Evolutionary conservation across 2,113 vertebrate genomes (phyloP), one percentile per base, ranked within the genome.

Genomic region (Lycocorax pyrrhopterus): DNA sequence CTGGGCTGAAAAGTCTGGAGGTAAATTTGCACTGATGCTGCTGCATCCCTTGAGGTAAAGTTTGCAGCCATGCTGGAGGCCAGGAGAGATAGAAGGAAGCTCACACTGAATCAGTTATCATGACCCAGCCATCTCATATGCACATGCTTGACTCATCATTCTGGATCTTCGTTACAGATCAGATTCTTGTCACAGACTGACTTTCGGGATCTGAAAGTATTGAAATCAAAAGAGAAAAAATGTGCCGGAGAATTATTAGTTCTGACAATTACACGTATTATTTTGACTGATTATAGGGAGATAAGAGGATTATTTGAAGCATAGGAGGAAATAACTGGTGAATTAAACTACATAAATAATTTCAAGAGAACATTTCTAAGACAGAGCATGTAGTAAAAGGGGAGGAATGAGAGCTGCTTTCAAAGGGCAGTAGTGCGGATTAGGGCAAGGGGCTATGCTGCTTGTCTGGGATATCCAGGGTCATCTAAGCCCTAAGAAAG

Each of bases 401-500:
- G 4, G 15, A 49, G 47, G 43, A 80, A 81, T 47, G 35, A 74
- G 73, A 81, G 47, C 56, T 78, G 47, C 39, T 89, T 94, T 51
- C 15, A 33, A 66, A 83, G 35, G 51, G 21, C 39, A 41, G 4
- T 49, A 4, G 20, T 66, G 67, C 0, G 0, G 83, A 93, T 96
- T 94, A 94, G 78, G 47, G 17, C 59, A 85, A 84, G 52, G 47
- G 27, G 18, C 72, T 86, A 52, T 86, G 37, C 53, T 90, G 82
- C 30, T 22, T 86, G n/a, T 71, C 82, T 84, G 82, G 79, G 82
- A 88, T 78, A 95, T 94, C 52, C 20, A 87, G 75, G 85, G 85
- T 94, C 90, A 86, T 52, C 68, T 88, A 93, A 97, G 82, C 52
- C 66, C 26, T 96, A 81, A 92, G 85, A 75, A 91, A 75, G 51